phyloP scores from a whole-genome alignment of 2,888 invertebrate genomes.

The Orthosia incerta region DNA sequence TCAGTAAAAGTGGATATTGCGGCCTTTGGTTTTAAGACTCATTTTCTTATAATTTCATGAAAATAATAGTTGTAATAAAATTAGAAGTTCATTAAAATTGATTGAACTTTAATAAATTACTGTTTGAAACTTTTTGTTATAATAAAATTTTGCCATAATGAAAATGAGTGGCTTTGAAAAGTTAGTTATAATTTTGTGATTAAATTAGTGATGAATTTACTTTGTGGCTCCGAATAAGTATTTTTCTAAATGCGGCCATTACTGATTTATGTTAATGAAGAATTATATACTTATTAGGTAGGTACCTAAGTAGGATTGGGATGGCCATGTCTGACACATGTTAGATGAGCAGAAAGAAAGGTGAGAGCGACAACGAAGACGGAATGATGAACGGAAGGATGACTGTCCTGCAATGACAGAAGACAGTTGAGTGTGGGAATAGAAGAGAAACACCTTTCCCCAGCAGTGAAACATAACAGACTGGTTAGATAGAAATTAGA shows the following conservation, averaged over 20 bases:
- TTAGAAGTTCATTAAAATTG: conserved; percentile 30
- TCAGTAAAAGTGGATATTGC: too few relatives aligned
- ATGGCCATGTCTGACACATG: not conserved
- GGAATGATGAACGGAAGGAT: too few relatives aligned
- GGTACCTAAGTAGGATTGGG: not conserved
- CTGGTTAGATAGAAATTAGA: not conserved
- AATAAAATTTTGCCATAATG: conserved; percentile 21
- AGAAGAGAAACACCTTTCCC: not conserved
- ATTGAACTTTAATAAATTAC: conserved; percentile 25
- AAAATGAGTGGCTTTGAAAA: conserved; percentile 46
- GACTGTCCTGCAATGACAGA: too few relatives aligned
- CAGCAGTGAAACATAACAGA: not conserved
- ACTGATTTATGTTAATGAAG: not conserved
- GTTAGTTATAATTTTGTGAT: conserved; percentile 22
- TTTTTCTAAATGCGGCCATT: not conserved
- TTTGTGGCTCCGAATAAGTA: not conserved
- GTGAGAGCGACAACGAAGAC: too few relatives aligned
- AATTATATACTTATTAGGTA: too few relatives aligned
- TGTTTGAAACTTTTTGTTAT: conserved; percentile 3
- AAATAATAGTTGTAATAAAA: conserved; percentile 15
- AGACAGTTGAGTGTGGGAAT: not conserved
- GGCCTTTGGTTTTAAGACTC: too few relatives aligned
- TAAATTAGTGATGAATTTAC: conserved; percentile 18
- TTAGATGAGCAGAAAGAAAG: not conserved
- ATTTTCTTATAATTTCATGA: not conserved